Evolutionary conservation across 1,140 invertebrate genomes (phyloP).

Genomic region (Drosophila asahinai): DNA sequence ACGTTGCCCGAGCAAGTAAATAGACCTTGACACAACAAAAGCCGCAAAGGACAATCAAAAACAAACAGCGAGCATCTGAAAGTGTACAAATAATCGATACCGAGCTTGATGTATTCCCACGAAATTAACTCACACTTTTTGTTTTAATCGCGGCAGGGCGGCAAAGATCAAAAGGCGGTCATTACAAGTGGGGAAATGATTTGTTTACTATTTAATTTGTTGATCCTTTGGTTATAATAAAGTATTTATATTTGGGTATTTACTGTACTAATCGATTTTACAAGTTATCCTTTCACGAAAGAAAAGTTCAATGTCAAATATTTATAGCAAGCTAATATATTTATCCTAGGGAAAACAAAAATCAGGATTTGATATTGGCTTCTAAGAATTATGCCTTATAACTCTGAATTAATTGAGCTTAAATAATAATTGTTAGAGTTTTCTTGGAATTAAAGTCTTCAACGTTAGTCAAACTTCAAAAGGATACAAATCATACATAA

Average conservation of each 20-base stretch:
- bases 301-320: too few species aligned
- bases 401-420: background rate
- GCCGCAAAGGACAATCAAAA: constrained; percentile 5
- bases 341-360: too few species aligned
- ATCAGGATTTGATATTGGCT: background rate
- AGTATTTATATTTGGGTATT: background rate
- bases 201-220: background rate
- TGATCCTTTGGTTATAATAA: too few species aligned
- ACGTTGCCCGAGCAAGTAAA: constrained; percentile 18
- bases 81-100: constrained; percentile 29
- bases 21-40: background rate
- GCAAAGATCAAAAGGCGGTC: too few species aligned
- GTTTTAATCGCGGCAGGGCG: background rate
- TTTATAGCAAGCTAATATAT: background rate
- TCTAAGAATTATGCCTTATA: background rate
- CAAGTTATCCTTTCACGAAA: too few species aligned
- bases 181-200: too few species aligned
- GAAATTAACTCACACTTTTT: background rate
- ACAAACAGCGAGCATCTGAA: background rate
- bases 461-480: background rate
- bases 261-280: too few species aligned
- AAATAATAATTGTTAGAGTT: background rate
- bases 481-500: background rate
- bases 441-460: background rate
- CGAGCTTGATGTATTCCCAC: background rate